phyloP scores from a whole-genome alignment of 2,888 invertebrate genomes.

The Drosophila antonietae region DNA sequence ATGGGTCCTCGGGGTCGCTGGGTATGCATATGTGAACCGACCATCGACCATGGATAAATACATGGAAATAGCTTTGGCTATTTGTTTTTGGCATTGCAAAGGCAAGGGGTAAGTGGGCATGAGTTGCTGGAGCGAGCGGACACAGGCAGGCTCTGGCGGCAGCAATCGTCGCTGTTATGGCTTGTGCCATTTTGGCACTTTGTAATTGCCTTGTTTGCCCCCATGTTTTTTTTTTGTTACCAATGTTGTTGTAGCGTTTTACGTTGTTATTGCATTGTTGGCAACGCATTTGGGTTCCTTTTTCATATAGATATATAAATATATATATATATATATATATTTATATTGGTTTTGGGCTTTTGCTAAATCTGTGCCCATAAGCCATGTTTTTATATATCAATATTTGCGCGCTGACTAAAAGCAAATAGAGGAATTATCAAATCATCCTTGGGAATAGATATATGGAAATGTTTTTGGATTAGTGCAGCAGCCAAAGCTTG shows the following conservation, averaged over 20 bases:
- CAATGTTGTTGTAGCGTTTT: constrained; percentile 50
- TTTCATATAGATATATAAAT: constrained; percentile 23
- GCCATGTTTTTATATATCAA: constrained; percentile 72
- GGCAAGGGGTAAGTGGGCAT: constrained; percentile 28
- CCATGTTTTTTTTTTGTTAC: constrained; percentile 50
- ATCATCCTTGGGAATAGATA: constrained; percentile 18
- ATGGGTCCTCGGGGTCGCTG: constrained; percentile 39
- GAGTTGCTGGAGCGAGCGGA: neutral
- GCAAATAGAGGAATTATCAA: constrained; percentile 57
- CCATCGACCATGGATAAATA: constrained; percentile 72
- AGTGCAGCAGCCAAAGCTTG: neutral
- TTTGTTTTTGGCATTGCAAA: constrained; percentile 67
- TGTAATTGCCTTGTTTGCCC: constrained; percentile 78
- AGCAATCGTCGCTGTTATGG: constrained; percentile 69
- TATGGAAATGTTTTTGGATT: constrained; percentile 11
- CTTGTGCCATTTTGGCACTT: constrained; percentile 78
- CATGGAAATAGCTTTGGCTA: constrained; percentile 77
- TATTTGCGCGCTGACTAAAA: constrained; percentile 52
- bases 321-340: neutral
- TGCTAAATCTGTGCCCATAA: constrained; percentile 67
- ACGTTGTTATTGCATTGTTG: constrained; percentile 58
- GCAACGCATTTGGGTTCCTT: constrained; percentile 62
- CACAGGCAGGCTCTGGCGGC: constrained; percentile 7
- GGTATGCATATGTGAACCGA: constrained; percentile 69
- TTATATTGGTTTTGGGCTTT: constrained; percentile 42